Evolutionary conservation across 30 jellyfish, hydroid and myxozoan species (phyloP), one percentile per base, ranked within the genome.

Genomic region (Turritopsis rubra): DNA sequence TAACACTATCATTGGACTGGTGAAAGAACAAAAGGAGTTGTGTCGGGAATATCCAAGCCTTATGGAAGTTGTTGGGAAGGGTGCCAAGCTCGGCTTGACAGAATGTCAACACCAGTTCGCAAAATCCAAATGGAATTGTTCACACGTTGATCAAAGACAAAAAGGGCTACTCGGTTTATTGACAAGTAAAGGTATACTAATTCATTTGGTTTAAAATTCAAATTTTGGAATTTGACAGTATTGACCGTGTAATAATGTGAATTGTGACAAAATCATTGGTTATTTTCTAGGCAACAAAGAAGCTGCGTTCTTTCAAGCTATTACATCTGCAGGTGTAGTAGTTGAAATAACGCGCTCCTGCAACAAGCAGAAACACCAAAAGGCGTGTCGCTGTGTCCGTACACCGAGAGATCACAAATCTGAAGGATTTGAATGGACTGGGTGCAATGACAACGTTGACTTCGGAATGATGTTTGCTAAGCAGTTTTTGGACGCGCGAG

Each of bases 51-150:
- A 91, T 80, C 97, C 97, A 0, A 53, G 70, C n/a, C 80, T 91
- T 66, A 91, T 91, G 96, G 81, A 75, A 1, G 88, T 88, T 31
- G 87, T 91, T 21, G 97, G 92, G 4, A 87, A 66, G 18, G 97
- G 97, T 16, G 97, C 97, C 0, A 77, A 85, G 21, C 86, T 73
- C 25, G 97, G 93, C 3, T 73, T 91, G 71, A 54, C 28, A n/a
- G 97, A 91, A 85, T 91, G 97, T 79, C 97, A 91, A 77, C 75
- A 86, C 65, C 97, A 91, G 84, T 91, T 91, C 72, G 75, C 95
- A 53, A 66, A 21, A 24, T 76, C 81, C 17, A 84, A 93, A 68
- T 91, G 97, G 97, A 91, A 91, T 65, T 91, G 97, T 72, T 91
- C 97, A 18, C 85, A 82, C 66, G 72, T 66, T 16, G 88, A 82